Conservation (phyloP, 2,888 invertebrate species). For the Calameuta pallipes region DNA sequence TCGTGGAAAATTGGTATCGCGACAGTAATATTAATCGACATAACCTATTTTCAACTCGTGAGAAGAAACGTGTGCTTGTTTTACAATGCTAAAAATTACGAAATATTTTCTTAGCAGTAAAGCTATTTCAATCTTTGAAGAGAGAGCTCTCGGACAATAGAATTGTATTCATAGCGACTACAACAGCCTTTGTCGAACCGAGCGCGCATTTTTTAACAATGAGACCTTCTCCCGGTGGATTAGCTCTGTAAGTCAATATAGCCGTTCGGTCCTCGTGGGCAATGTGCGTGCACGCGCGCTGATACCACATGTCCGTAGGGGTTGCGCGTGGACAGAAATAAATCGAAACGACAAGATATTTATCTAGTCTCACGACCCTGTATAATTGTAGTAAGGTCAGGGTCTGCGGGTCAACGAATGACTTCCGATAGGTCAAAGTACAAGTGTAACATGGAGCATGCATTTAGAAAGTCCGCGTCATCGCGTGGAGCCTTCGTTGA, state of each 20-base stretch:
- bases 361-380: background rate
- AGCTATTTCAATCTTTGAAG: background rate
- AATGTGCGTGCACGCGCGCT: background rate
- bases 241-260: background rate
- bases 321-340: slow-evolving; percentile 5
- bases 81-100: too few species aligned
- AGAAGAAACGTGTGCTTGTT: too few species aligned
- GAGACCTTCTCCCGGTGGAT: background rate
- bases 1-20: background rate
- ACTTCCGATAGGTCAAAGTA: background rate
- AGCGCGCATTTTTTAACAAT: background rate
- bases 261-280: background rate
- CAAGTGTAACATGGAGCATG: background rate
- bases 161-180: background rate
- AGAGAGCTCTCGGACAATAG: background rate
- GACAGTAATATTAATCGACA: background rate
- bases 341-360: slow-evolving; percentile 6
- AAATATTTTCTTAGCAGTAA: too few species aligned
- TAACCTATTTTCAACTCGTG: background rate
- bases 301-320: background rate
- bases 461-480: background rate
- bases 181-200: background rate
- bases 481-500: background rate
- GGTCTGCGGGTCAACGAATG: slow-evolving; percentile 2
- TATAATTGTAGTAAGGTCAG: slow-evolving; percentile 12